Evolutionary conservation across 2,113 vertebrate genomes (phyloP).

Genomic region (Dunckerocampus dactyliophorus): DNA sequence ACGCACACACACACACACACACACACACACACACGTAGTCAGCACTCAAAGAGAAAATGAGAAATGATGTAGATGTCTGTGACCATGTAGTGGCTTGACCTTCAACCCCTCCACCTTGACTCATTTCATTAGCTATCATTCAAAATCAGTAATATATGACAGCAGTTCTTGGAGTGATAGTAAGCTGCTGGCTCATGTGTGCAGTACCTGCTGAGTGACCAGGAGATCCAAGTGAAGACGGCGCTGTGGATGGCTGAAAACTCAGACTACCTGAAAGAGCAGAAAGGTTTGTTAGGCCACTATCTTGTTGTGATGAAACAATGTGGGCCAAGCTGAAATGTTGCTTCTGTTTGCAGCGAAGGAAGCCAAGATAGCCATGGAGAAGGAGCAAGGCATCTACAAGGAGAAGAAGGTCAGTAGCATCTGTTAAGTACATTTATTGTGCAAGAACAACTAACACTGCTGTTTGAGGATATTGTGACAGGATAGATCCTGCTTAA

Average conservation of each 20-base stretch:
- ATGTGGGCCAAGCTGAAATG: neutral
- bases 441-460: too few relatives aligned
- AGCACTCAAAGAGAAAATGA: too few relatives aligned
- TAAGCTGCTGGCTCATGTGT: neutral
- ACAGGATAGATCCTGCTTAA: too few relatives aligned
- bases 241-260: constrained; percentile 96
- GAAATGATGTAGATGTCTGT: too few relatives aligned
- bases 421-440: too few relatives aligned
- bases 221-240: constrained; percentile 88
- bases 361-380: constrained; percentile 90
- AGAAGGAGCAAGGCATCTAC: constrained; percentile 93
- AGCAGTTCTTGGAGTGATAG: too few relatives aligned
- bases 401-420: constrained; percentile 88
- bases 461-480: too few relatives aligned
- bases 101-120: too few relatives aligned
- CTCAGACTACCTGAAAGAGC: constrained; percentile 90
- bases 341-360: constrained; percentile 79
- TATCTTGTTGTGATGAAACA: neutral
- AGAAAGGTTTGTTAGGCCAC: constrained; percentile 77
- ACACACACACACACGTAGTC: too few relatives aligned
- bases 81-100: too few relatives aligned
- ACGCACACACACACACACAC: neutral
- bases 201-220: constrained; percentile 92
- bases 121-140: too few relatives aligned
- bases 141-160: neutral